Evolutionary conservation across 1,140 invertebrate genomes (phyloP).

Genomic region (Penaeus chinensis): DNA sequence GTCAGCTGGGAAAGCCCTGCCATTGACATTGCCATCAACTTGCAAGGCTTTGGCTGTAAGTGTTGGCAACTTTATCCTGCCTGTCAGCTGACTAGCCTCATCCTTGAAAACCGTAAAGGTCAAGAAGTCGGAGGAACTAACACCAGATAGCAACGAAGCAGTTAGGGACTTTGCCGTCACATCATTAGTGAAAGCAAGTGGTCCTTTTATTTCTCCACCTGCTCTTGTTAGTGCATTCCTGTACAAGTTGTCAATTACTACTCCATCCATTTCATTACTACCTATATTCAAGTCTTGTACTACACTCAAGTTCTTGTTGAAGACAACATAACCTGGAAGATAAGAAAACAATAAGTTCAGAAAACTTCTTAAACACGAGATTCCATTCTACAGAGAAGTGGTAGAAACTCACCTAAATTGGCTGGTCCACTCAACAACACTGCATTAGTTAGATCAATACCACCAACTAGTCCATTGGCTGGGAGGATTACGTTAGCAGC

Average conservation of each 20-base stretch:
- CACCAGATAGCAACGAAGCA: background rate
- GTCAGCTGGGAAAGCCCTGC: background rate
- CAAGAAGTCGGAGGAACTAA: background rate
- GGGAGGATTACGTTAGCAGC: too few relatives aligned
- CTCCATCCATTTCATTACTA: background rate
- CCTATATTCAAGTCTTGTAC: background rate
- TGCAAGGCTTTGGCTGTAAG: background rate
- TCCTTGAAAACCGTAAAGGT: background rate
- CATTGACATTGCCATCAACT: background rate
- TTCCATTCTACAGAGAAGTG: too few relatives aligned
- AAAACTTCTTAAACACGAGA: too few relatives aligned
- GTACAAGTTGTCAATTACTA: constrained; percentile 12
- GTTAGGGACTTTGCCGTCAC: background rate
- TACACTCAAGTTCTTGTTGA: too few relatives aligned
- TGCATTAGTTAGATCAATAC: too few relatives aligned
- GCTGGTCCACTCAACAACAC: too few relatives aligned
- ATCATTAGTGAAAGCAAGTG: constrained; percentile 30
- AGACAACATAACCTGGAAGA: too few relatives aligned
- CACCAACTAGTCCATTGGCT: too few relatives aligned
- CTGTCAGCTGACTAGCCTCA: background rate
- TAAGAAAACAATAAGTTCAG: too few relatives aligned
- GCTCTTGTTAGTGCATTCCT: background rate
- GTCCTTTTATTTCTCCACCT: background rate
- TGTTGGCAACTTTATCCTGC: background rate
- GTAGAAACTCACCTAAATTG: too few relatives aligned